Evolutionary conservation across 2,113 vertebrate genomes (phyloP), one percentile per base, ranked within the genome.

Genomic region (Xiphophorus couchianus): DNA sequence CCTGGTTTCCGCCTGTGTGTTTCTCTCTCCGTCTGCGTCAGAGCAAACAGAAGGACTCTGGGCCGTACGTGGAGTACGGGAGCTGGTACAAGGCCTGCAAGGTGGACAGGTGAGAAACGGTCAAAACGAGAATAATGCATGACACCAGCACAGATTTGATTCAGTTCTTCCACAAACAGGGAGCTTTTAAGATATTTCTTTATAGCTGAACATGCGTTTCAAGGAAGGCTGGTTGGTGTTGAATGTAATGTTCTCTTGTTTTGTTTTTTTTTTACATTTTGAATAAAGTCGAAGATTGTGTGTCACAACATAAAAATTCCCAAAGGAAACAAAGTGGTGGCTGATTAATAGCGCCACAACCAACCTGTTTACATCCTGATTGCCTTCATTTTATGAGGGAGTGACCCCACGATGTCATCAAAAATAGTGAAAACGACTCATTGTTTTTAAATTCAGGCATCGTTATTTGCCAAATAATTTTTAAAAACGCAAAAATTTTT

Each of bases 81-180:
- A 96, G 95, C 91, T 97, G 96, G 96, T 96, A 97, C 64, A 97
- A 97, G 75, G 95, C 96, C 83, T 97, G 96, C 79, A 97, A 97
- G 77, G 96, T 96, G 69, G 96, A 97, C 94, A 96, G 96, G 96
- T 97, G 67, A 92, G 44, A 48, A 1, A 48, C 44, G 15, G 17
- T 15, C 14, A 42, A 13, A 42, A 42, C 39, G 2, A 42, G 39
- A 15, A 42, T 42, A 14, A 42, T 3, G 39, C 11, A 15, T 42
- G 39, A 42, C 12, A 14, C 39, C 39, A 42, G 39, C 39, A 42
- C 39, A 42, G 12, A 42, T 13, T 42, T 42, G 13, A 0, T 42
- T 11, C 12, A 3, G 39, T 42, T 42, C 35, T 37, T 4, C 35
- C 31, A 31, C 31, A 31, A 37, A 37, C 35, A 37, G 9, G 35